Percentiles rank a stretch among this genome's conserved stretches.
These are phyloP conservation scores for Marcusenius ussheri DNA, from an alignment of 2,113 vertebrate species.

Conservation along the genomic window DNA sequence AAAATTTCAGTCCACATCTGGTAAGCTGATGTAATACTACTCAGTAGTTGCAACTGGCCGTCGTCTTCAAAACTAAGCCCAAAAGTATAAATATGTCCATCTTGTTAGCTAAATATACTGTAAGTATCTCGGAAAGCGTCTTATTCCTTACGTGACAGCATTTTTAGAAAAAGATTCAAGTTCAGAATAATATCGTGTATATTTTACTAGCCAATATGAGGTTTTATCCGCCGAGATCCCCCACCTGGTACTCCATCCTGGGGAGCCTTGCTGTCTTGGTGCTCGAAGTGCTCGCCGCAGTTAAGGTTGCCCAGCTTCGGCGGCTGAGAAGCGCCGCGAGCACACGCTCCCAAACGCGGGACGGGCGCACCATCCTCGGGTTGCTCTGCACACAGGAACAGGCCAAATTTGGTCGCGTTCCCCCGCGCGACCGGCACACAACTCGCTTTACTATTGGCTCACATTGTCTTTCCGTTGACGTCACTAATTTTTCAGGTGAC, in stretches of 20 bases:
- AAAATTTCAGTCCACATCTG: neutral
- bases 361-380: slow-evolving; percentile 39
- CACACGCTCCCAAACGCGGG: slow-evolving; percentile 28
- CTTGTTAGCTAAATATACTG: neutral
- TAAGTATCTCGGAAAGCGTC: neutral
- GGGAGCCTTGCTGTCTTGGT: slow-evolving; percentile 60
- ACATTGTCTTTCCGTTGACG: neutral
- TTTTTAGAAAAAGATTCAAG: neutral
- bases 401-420: slow-evolving; percentile 42
- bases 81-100: neutral
- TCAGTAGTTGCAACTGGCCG: neutral
- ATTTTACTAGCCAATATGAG: neutral
- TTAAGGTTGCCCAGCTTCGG: slow-evolving; percentile 16
- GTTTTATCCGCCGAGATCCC: neutral
- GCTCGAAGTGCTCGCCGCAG: slow-evolving; percentile 39
- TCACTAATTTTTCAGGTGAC: neutral
- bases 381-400: slow-evolving; percentile 21
- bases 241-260: slow-evolving; percentile 83
- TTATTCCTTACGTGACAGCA: neutral
- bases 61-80: neutral
- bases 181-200: neutral
- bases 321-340: slow-evolving; percentile 28
- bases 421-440: neutral
- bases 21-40: neutral
- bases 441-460: neutral